Evolutionary conservation across 2,888 invertebrate species (phyloP).

Genomic region (Tipula vernalis): DNA sequence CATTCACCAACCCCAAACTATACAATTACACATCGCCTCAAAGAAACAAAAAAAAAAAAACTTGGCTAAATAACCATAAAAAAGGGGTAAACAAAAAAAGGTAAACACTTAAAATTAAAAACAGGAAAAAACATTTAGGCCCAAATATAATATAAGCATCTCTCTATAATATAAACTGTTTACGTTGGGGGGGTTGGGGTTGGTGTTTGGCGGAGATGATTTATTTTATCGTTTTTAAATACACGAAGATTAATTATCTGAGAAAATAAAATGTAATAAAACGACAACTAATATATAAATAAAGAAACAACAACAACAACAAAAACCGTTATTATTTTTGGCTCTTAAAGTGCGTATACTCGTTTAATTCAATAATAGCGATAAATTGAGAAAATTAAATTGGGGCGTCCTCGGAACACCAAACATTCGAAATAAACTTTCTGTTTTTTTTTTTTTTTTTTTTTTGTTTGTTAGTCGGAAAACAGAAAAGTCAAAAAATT

Average conservation of each 20-base stretch:
- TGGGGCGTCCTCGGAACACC: not conserved
- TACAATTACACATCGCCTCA: not conserved
- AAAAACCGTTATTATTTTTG: not conserved
- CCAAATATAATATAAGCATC: not conserved
- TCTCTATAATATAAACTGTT: not conserved
- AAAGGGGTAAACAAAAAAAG: not conserved
- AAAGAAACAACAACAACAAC: not conserved
- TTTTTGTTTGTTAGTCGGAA: not conserved
- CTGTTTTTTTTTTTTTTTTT: no score
- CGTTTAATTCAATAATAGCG: not conserved
- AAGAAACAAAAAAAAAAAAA: not conserved
- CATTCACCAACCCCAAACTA: not conserved
- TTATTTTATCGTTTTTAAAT: conserved; percentile 4
- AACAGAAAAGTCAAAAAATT: not conserved
- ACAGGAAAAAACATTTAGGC: not conserved
- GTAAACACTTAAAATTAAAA: not conserved
- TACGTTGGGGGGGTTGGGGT: no score
- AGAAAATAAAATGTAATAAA: not conserved
- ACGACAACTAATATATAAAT: not conserved
- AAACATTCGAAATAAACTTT: not conserved
- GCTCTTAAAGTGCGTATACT: not conserved
- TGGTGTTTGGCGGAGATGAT: not conserved
- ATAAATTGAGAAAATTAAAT: not conserved
- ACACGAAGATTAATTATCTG: not conserved
- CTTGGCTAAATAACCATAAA: not conserved